phyloP scores from a whole-genome alignment of 1,140 invertebrate species.

The Thalassaphorura encarpata region DNA sequence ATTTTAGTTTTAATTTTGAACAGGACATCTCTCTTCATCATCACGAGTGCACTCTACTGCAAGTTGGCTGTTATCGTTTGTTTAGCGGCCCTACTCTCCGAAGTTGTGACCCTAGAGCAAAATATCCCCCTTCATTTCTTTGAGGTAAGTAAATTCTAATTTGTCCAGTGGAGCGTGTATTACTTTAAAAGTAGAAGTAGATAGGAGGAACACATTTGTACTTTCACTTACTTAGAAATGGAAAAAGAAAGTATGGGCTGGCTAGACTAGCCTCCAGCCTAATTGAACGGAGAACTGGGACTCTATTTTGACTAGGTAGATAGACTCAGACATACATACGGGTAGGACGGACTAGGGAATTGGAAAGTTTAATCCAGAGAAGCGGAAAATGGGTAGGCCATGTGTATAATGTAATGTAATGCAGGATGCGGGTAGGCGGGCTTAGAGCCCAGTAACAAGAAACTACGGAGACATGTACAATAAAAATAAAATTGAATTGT shows the following conservation, averaged over 20 bases:
- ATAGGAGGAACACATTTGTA: neutral
- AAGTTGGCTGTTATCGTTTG: slow-evolving; percentile 83
- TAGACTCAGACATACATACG: no score
- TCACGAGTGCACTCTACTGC: slow-evolving; percentile 86
- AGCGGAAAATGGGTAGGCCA: no score
- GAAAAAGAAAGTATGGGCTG: neutral
- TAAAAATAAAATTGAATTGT: neutral
- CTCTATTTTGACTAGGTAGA: no score
- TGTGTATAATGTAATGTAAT: no score
- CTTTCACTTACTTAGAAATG: neutral
- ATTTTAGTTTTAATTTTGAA: slow-evolving; percentile 9
- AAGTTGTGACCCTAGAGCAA: slow-evolving; percentile 85
- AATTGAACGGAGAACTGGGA: no score
- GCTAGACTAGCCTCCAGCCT: no score
- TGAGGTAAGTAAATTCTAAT: slow-evolving; percentile 48
- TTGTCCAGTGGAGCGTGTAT: neutral
- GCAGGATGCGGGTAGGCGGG: no score
- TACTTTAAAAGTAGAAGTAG: neutral
- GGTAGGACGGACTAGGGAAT: no score
- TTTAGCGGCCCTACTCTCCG: slow-evolving; percentile 82
- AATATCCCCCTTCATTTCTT: slow-evolving; percentile 76
- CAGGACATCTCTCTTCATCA: slow-evolving; percentile 87
- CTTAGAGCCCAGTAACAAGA: no score
- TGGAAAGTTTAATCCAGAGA: no score
- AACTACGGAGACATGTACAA: no score